Base-by-base conservation (phyloP, 1,140 invertebrate species). In the Laodelphax striatellus region DNA sequence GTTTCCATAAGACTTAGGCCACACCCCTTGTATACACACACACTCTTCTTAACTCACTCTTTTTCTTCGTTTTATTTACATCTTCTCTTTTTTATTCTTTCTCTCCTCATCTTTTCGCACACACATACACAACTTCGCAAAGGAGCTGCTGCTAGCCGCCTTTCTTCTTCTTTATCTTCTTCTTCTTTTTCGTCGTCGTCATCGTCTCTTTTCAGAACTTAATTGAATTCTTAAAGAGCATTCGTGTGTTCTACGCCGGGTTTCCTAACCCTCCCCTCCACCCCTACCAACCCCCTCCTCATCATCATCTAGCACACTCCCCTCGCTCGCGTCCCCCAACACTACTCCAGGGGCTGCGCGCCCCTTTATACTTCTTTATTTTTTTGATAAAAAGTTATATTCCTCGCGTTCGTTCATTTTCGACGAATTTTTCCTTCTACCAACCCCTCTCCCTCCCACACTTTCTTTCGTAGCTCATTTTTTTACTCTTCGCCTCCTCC, bases 301-400 rank as follows among this genome's bases (percentile, higher is more conserved):
- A 38, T 38, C 34, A 38, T 38, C 34, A 38, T 38, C 34, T 38
- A 38, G 34, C 34, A 38, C 34, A 9, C 9, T 31, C 28, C 46
- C 44, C 31, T 14, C 34, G 9, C 52, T 54, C 52, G n/a, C n/a
- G n/a, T 50, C 46, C 8, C 46, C 16, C 34, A 31, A 31, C 17
- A 4, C 24, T 52, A 6, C 52, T n/a, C 31, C 21, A 53, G 52
- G 52, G 34, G 34, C 34, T 28, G 52, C 17, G 31, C 31, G 10
- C 54, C 31, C 54, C 28, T 55, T 55, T 55, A 55, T 38, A 55
- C 54, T 38, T 50, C 54, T 38, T 50, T 50, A 24, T 55, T 60
- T 52, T n/a, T 60, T 60, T 60, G 34, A 54, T 54, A 55, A 60
- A 60, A 60, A 60, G 59, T 55, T 60, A 60, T 55, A 60, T 60